Base-by-base conservation (phyloP, 2,888 invertebrate genomes). In the Flexamia atlantica region DNA sequence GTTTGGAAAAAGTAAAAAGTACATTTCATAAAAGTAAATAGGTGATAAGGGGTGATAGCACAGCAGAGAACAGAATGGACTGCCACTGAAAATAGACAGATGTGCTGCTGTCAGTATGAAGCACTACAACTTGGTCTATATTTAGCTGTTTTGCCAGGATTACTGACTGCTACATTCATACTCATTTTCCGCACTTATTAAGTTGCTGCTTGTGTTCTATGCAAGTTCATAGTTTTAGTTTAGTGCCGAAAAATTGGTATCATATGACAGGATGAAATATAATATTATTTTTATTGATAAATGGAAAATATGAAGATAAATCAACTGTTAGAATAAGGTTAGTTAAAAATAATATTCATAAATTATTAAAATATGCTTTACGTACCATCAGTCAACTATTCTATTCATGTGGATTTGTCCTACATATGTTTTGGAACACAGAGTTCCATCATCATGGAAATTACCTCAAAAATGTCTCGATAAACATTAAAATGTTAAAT, bases 51-150 rank as follows among this genome's bases (percentile, higher is more conserved):
- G 17, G 68, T 42, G 72, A 42, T 72, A 72, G 20, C 72, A 36
- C 20, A 72, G n/a, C 72, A 32, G 23, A 12, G 10, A 14, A 23
- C 23, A 42, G 23, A 7, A 42, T 7, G 42, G 36, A 36, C 36
- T 40, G 36, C 1, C 23, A 23, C 72, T 70, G 70, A 70, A 70
- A 70, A 70, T 70, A 70, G 70, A 20, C 12, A 14, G 70, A 72
- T 20, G 10, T 42, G 23, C 42, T 30, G 25, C 76, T 76, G 53
- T 76, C 76, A 42, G 12, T n/a, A 50, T 50, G 76, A 76, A 76
- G 76, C 76, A 9, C 50, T 76, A 76, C 76, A 76, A 76, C 76
- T 76, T 25, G 14, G 12, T n/a, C 50, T 76, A 76, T 50, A 76
- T 76, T 76, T 76, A 76, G 46, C 76, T n/a, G 72, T 72, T 42